Base-by-base conservation (phyloP, 2,888 invertebrate genomes). In the Hartigia nigra region DNA sequence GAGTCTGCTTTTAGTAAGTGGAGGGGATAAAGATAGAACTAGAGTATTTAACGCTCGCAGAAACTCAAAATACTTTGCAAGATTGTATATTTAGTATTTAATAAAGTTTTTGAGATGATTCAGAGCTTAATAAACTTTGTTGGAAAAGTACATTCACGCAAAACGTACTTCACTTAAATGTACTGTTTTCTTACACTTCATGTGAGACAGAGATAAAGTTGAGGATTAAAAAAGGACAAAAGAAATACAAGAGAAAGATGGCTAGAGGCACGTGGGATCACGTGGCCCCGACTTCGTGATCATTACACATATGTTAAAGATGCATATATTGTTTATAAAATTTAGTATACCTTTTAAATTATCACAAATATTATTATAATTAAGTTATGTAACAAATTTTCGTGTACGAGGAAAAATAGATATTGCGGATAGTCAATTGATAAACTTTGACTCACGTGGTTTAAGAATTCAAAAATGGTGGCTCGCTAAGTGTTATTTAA, bases 241-340 rank as follows among this genome's bases (percentile, higher is more conserved):
- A 12, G 31, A 32, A 32, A 72, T 34, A 32, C 31, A 69, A 82
- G 79, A 79, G 83, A 86, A 69, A 81, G 79, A 80, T 76, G 69
- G 75, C 76, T 74, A 70, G 70, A 83, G 84, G 89, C 89, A 89
- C 89, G 89, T 89, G 89, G 85, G 84, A 86, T 89, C 89, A 89
- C 88, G 89, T 89, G 89, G 86, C 82, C 80, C 4, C 12, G 39
- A 86, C 84, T 85, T 23, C 55, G 55, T 55, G 55, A 55, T 55
- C 55, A 23, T 55, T 55, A 55, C 23, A 23, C 55, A 55, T 55
- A 55, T 55, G 9, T 23, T 23, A 55, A 23, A 23, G 14, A 55
- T 23, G 14, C 23, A 23, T 55, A 55, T 55, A 55, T 9, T 55
- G 9, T 55, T 55, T 55, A 55, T 55, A 55, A 23, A 9, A 23